Percentiles rank a stretch among this genome's conserved stretches.
phyloP scores from a whole-genome alignment of 2,888 invertebrate species.

The Abscondita cerata region DNA sequence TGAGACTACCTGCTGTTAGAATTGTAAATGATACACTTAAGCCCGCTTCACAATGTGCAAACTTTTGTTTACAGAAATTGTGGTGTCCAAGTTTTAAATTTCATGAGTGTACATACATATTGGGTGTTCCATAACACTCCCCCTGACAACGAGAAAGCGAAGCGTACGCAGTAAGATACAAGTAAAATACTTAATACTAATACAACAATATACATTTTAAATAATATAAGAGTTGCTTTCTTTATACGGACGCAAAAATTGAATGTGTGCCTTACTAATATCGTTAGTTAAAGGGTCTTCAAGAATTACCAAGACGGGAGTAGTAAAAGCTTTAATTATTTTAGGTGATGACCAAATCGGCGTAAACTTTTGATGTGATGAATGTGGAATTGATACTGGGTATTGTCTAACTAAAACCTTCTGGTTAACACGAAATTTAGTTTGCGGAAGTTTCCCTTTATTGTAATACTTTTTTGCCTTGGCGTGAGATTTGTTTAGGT shows the following conservation, averaged over 20 bases:
- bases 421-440: constrained; percentile 1
- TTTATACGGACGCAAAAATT: background rate
- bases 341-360: background rate
- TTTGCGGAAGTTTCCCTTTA: background rate
- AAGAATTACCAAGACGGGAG: background rate
- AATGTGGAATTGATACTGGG: background rate
- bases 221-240: too few relatives aligned
- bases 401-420: background rate
- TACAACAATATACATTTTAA: too few relatives aligned
- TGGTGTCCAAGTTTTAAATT: too few relatives aligned
- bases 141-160: too few relatives aligned
- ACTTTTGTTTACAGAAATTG: too few relatives aligned
- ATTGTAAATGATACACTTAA: too few relatives aligned
- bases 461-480: background rate
- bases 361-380: background rate
- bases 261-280: background rate
- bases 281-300: background rate
- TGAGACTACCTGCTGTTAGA: too few relatives aligned
- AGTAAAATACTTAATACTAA: too few relatives aligned
- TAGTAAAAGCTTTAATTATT: background rate
- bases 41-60: too few relatives aligned
- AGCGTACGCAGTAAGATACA: too few relatives aligned
- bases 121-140: too few relatives aligned
- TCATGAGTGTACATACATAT: too few relatives aligned
- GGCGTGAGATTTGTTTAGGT: background rate